Evolutionary conservation across 2,888 invertebrate species (phyloP).

Genomic region (Athalia circularis): DNA sequence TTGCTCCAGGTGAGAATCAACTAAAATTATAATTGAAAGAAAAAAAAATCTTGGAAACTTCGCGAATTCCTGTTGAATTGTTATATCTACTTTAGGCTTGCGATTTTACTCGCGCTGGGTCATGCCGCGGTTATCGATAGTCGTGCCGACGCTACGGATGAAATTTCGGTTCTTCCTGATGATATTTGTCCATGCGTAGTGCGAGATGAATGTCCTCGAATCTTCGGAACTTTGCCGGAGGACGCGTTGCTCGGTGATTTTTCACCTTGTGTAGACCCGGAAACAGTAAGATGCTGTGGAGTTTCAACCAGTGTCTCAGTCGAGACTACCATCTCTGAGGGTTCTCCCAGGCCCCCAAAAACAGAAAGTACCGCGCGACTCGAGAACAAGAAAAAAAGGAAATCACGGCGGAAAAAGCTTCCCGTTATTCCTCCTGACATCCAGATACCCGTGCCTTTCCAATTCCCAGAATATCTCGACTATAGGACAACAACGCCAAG

Average conservation of each 20-base stretch:
- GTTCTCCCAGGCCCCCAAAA: neutral
- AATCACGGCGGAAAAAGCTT: neutral
- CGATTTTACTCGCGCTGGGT: conserved; percentile 17
- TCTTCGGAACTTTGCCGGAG: conserved; percentile 21
- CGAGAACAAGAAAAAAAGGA: neutral
- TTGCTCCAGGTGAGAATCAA: conserved; percentile 16
- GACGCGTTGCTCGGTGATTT: conserved; percentile 22
- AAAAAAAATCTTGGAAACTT: no score
- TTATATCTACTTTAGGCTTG: conserved; percentile 1
- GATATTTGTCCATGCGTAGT: conserved; percentile 33
- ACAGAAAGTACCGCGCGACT: neutral
- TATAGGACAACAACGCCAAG: neutral
- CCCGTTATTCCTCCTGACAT: conserved; percentile 8
- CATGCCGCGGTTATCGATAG: neutral
- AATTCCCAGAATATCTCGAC: conserved; percentile 22
- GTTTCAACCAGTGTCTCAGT: neutral
- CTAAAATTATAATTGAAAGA: neutral
- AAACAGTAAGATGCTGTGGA: conserved; percentile 18
- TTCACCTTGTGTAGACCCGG: conserved; percentile 22
- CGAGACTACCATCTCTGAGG: neutral
- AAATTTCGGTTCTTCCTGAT: neutral
- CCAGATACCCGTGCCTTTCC: conserved; percentile 6
- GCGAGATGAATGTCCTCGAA: conserved; percentile 18
- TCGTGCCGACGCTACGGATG: neutral
- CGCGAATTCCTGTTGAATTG: neutral